These are phyloP conservation scores for Anhinga anhinga DNA, from an alignment of 2,113 vertebrate genomes.

Conservation along the genomic window DNA sequence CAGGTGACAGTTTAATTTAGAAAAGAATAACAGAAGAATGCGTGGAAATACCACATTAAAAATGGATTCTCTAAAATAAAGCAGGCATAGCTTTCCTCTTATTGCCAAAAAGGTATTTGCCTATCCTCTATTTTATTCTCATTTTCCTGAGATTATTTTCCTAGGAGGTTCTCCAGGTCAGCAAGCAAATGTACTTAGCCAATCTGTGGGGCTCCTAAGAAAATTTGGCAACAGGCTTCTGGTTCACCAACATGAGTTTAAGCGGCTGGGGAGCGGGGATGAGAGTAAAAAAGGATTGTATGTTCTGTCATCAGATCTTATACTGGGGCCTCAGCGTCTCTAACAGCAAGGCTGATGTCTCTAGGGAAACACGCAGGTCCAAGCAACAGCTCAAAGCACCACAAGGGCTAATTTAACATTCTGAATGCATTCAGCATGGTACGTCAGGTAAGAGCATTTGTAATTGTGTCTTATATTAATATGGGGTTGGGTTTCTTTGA, in stretches of 20 bases:
- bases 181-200: not conserved
- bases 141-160: not conserved
- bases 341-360: not conserved
- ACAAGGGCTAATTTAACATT: not conserved
- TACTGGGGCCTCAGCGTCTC: rapidly evolving
- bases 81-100: not conserved
- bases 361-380: not conserved
- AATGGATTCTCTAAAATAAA: not conserved
- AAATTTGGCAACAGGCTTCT: not conserved
- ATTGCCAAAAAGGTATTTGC: not conserved
- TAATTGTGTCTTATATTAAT: not conserved
- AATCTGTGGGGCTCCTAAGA: not conserved
- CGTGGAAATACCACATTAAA: not conserved
- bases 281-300: not conserved
- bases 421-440: not conserved
- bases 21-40: not conserved
- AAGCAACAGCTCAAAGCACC: not conserved
- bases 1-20: slow-evolving; percentile 22
- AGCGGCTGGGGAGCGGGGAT: rapidly evolving
- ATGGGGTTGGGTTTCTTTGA: not conserved
- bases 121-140: not conserved
- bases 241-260: not conserved
- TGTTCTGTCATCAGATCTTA: not conserved
- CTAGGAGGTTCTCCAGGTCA: not conserved
- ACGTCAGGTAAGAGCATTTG: not conserved